Evolutionary conservation across 2,113 vertebrate genomes (phyloP).

Genomic region (Forbesichthys papilliferus): DNA sequence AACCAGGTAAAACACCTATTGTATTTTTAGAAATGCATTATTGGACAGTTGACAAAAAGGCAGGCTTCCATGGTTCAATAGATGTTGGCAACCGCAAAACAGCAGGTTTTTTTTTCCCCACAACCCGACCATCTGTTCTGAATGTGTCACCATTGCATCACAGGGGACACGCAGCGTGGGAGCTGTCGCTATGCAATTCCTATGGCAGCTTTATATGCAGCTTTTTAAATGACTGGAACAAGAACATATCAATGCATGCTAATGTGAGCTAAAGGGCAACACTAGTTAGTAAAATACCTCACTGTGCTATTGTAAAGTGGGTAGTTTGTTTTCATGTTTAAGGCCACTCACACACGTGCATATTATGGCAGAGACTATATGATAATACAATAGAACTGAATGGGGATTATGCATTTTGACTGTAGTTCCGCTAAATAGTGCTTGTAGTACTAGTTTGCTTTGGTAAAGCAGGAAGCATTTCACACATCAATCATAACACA

Average conservation of each 20-base stretch:
- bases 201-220: not conserved
- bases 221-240: not conserved
- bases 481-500: not conserved
- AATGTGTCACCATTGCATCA: conserved; percentile 46
- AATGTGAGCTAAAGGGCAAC: not conserved
- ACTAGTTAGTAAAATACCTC: not conserved
- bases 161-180: conserved; percentile 16
- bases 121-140: conserved; percentile 62
- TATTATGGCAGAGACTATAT: no score
- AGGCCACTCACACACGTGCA: no score
- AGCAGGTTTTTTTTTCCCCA: conserved; percentile 44
- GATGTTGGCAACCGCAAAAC: conserved; percentile 35
- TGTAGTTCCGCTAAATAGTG: not conserved
- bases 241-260: not conserved
- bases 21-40: not conserved
- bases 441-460: not conserved
- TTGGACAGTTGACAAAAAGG: conserved; percentile 39
- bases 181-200: conserved; percentile 21
- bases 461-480: conserved; percentile 10
- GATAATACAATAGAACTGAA: no score
- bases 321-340: no score
- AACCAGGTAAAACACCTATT: not conserved
- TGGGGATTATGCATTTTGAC: not conserved
- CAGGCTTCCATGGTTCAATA: conserved; percentile 13
- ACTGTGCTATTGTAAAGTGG: no score